Evolutionary conservation across 2,888 invertebrate species (phyloP), one percentile per base, ranked within the genome.

Genomic region (Dasypogon diadema): DNA sequence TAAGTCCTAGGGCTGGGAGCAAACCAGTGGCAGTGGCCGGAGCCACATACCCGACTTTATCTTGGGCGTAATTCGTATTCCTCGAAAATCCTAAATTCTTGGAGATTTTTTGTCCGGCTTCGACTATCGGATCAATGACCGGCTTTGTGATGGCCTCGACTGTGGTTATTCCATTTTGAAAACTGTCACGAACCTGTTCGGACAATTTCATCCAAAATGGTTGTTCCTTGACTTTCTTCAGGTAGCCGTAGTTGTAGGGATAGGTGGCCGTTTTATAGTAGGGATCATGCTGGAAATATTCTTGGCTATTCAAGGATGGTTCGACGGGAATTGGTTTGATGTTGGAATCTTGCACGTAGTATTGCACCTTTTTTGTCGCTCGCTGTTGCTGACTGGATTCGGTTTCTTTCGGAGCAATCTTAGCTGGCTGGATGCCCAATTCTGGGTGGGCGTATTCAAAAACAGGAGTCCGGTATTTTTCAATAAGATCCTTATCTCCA

Each of bases 361-460:
- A 80, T 78, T 82, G 74, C 68, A 80, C 55, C 79, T 81, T 77
- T 48, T 65, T 65, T 22, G 46, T 65, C 77, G 81, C 56, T 80
- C 80, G 26, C 79, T 79, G 42, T 79, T 54, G 63, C 10, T 55
- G 55, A 37, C 81, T 81, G 16, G 81, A 46, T 8, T 76, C 75
- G 8, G 22, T 51, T 48, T 60, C 75, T 51, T 46, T 75, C 10
- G 87, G 86, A 24, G 83, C 82, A 1, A 87, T 87, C 84, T 91
- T 91, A 0, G 92, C 93, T 0, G 93, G 91, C 82, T 93, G 93
- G 0, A 92, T 91, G 12, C 93, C 93, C 3, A 93, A 84, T 80
- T 93, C 93, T 0, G 93, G 93, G 82, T 93, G 93, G 0, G 93
- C 93, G 81, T 93, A 93, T 81, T 93, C 93, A 0, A 93, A 87